phyloP scores from a whole-genome alignment of 2,888 invertebrate genomes.

The Pseudeuparius sepicola region DNA sequence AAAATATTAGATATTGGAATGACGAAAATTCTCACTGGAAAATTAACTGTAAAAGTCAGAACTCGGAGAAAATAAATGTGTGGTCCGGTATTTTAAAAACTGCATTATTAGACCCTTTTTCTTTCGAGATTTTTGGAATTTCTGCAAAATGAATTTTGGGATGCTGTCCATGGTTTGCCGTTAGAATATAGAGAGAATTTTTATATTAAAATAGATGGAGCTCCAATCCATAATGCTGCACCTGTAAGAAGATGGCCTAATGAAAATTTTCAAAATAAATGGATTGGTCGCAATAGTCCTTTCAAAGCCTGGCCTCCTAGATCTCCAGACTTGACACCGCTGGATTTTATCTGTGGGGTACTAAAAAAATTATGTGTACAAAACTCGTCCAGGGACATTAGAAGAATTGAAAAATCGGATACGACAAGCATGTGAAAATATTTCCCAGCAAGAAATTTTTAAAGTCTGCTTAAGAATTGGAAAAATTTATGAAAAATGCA shows the following conservation, averaged over 20 bases:
- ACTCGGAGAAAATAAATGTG: too few relatives aligned
- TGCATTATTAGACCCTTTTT: too few relatives aligned
- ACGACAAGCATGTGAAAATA: constrained; percentile 1
- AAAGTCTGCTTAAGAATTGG: constrained; percentile 3
- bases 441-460: constrained; percentile 1
- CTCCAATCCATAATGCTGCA: too few relatives aligned
- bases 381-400: constrained; percentile 1
- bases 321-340: constrained; percentile 2
- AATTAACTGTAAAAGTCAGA: too few relatives aligned
- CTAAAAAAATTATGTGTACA: constrained; percentile 1
- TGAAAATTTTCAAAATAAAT: constrained; percentile 1
- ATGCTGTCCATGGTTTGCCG: too few relatives aligned
- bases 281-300: constrained; percentile 2
- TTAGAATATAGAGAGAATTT: too few relatives aligned
- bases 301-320: constrained; percentile 1
- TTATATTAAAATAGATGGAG: too few relatives aligned
- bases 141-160: too few relatives aligned
- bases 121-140: too few relatives aligned
- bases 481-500: constrained; percentile 2
- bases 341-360: background rate
- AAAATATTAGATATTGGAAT: too few relatives aligned
- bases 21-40: too few relatives aligned
- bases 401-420: background rate
- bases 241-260: constrained; percentile 2
- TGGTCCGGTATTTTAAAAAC: too few relatives aligned